Evolutionary conservation across 1,140 invertebrate species (phyloP).

Genomic region (Hyles vespertilio): DNA sequence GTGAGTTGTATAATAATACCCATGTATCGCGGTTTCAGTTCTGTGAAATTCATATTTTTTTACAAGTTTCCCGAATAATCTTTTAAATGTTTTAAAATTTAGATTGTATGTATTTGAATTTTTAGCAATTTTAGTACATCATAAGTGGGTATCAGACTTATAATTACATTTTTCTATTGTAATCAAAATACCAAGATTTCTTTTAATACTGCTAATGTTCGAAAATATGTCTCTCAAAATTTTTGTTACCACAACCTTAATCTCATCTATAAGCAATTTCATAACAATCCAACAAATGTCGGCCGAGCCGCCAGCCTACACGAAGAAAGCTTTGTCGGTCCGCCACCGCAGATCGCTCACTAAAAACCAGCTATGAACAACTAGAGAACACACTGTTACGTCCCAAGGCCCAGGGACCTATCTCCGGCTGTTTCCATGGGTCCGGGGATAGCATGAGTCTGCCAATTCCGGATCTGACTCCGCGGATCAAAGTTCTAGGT

Average conservation of each 20-base stretch:
- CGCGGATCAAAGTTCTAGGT: conserved; percentile 68
- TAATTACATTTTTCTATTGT: conserved; percentile 39
- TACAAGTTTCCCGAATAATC: neutral
- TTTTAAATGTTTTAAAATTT: conserved; percentile 4
- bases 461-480: conserved; percentile 68
- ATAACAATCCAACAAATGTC: conserved; percentile 57
- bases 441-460: conserved; percentile 50
- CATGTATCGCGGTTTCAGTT: conserved; percentile 37
- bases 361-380: conserved; percentile 35
- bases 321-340: conserved; percentile 31
- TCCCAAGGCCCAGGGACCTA: conserved; percentile 17
- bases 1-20: conserved; percentile 32
- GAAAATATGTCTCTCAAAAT: conserved; percentile 71
- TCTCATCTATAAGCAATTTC: conserved; percentile 57
- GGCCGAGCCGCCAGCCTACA: conserved; percentile 30
- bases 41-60: conserved; percentile 20
- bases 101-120: conserved; percentile 1
- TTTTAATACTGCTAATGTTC: conserved; percentile 59
- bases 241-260: conserved; percentile 70
- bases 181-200: conserved; percentile 59
- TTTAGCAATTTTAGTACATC: conserved; percentile 18
- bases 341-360: neutral
- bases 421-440: conserved; percentile 36
- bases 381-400: conserved; percentile 30
- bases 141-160: conserved; percentile 48